Percentiles rank a stretch among this genome's conserved stretches.
Conservation (phyloP, 2,888 invertebrate genomes). For the Periphyllus acericola region DNA sequence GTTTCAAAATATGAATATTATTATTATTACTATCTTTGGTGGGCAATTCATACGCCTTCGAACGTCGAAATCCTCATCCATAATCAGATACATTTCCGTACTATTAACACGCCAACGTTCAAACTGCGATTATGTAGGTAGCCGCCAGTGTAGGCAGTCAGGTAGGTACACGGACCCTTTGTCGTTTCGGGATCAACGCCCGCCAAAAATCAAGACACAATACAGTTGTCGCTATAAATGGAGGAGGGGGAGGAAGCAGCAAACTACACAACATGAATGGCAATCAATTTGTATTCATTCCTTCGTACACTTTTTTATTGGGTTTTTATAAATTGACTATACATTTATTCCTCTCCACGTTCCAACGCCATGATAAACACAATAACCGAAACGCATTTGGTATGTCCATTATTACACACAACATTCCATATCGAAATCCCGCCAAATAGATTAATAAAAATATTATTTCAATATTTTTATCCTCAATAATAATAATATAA, state of each 20-base stretch:
- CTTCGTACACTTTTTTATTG: background rate
- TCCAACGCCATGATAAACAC: background rate
- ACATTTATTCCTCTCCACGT: background rate
- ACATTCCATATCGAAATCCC: background rate
- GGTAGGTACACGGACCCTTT: background rate
- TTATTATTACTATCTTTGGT: constrained; percentile 7
- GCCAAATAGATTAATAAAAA: background rate
- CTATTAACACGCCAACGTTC: background rate
- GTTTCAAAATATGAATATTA: background rate
- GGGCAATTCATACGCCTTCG: background rate
- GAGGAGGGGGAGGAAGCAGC: background rate
- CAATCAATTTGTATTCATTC: background rate
- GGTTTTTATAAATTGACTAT: background rate
- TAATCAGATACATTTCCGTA: background rate
- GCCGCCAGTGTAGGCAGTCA: no score
- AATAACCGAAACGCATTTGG: background rate
- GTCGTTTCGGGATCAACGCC: constrained; percentile 7
- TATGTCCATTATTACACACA: background rate
- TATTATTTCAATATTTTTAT: background rate
- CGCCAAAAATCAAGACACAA: background rate
- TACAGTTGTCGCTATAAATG: background rate
- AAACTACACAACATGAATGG: background rate
- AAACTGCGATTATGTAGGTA: background rate
- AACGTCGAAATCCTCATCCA: background rate
- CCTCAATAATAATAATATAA: background rate